Evolutionary conservation across 2,113 vertebrate species (phyloP), one percentile per base, ranked within the genome.

Genomic region (Rana temporaria): DNA sequence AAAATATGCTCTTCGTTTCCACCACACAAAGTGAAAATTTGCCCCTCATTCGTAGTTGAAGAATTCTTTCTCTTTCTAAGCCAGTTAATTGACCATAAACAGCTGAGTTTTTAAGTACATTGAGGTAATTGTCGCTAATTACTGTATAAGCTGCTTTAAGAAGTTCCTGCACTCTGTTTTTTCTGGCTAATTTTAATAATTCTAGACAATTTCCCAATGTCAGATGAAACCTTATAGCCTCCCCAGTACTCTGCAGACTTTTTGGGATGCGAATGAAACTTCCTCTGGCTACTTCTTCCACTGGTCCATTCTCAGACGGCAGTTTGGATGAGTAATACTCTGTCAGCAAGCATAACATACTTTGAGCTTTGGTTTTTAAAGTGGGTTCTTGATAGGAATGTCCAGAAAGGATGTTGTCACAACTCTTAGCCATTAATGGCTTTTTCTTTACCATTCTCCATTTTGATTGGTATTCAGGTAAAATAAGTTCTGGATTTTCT

Each of bases 71-170:
- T 0, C 90, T 78, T 12, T 91, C 89, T 0, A 84, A 84, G 0
- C 72, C 87, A 0, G 84, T 87, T 76, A 91, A 85, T 67, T 73
- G 88, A 20, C 90, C 78, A 85, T 89, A 91, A 19, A 91, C 87
- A 1, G 32, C 34, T 0, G 89, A 66, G 24, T 90, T 86, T 2
- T 86, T 85, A 22, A 91, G 87, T 63, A 90, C 90, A 0, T 11
- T 85, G 7, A 91, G 82, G 79, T 90, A 86, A 12, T 91, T 86
- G 80, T 88, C 86, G 34, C 90, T 91, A 84, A 91, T 87, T 19
- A 87, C 11, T 1, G 68, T 38, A 0, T 89, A 90, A 20, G 84
- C 66, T 24, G 87, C 86, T 48, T 77, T 89, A 0, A 66, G 84
- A 24, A 88, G 75, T 7, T 79, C 34, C 0, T 55, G 59, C 18